Base-by-base conservation (phyloP, 2,888 invertebrate species). In the Temnothorax ravouxi region DNA sequence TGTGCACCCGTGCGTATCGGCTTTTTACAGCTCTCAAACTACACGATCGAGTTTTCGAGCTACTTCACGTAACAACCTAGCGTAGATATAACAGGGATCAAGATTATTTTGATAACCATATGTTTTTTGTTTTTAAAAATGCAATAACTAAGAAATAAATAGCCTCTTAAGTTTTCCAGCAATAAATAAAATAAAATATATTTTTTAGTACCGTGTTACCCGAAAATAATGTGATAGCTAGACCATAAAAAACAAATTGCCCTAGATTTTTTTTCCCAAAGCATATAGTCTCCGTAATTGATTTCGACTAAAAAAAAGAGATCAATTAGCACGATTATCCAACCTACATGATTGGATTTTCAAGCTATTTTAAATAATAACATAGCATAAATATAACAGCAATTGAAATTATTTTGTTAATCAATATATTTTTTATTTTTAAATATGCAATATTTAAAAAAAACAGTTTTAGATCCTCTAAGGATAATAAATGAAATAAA, bases 1-100 rank as follows among this genome's bases (percentile, higher is more conserved):
- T 69, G 56, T 69, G 69, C 69, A 59, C 34, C 18, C 79, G 34
- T 47, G 71, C 44, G 47, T 59, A 71, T 47, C 47, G 38, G 41
- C 71, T 71, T 80, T 80, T 47, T 66, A 8, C 21, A 61, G 47
- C 71, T 67, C 41, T 41, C 54, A 56, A 44, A 66, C 54, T 66
- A 44, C 29, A 52, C 15, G 29, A 54, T 79, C 69, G 34, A 18
- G n/a, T 44, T 62, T 76, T 66, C 44, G 13, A 41, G 61, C 18
- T 71, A n/a, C 52, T 84, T 59, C 81, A 21, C 9, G 25, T 52
- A 59, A 59, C 25, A 72, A 38, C 13, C 54, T 72, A 72, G 4
- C 18, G 25, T 41, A 38, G 21, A 54, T 8, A 6, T 47, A 21
- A n/a, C 21, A 56, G 9, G 15, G 29, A 67, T 77, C 59, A 34